These are phyloP conservation scores for Eulemur coronatus DNA, from an alignment of 2,797 vertebrate genomes.

Conservation along the genomic window DNA sequence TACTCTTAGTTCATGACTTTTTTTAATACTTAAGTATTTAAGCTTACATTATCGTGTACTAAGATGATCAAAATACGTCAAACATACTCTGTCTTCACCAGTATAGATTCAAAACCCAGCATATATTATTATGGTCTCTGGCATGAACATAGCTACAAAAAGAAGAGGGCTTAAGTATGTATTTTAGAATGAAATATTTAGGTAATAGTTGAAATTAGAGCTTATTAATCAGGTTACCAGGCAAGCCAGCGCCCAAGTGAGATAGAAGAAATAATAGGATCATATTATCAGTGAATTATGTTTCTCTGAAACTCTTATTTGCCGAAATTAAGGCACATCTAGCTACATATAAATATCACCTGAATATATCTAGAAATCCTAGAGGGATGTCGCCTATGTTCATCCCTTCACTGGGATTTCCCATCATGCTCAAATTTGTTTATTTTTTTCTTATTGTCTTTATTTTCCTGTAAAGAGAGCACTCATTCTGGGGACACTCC, in stretches of 20 bases:
- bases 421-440: not conserved
- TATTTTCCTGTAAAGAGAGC: not conserved
- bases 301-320: not conserved
- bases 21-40: not conserved
- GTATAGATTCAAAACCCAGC: not conserved
- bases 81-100: not conserved
- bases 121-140: not conserved
- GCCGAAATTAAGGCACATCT: not conserved
- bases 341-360: not conserved
- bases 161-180: not conserved
- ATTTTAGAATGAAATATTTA: not conserved
- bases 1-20: not conserved
- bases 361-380: not conserved
- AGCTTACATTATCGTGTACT: not conserved
- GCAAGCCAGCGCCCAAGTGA: not conserved
- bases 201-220: not conserved
- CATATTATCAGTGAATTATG: not conserved
- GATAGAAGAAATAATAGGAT: not conserved
- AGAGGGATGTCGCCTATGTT: not conserved
- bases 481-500: not conserved
- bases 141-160: not conserved
- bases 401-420: not conserved
- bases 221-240: not conserved
- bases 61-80: not conserved
- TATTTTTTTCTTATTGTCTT: not conserved